Percentiles rank a stretch among this genome's conserved stretches.
Evolutionary conservation across 2,113 vertebrate genomes (phyloP).

Genomic region (Sturnus vulgaris): DNA sequence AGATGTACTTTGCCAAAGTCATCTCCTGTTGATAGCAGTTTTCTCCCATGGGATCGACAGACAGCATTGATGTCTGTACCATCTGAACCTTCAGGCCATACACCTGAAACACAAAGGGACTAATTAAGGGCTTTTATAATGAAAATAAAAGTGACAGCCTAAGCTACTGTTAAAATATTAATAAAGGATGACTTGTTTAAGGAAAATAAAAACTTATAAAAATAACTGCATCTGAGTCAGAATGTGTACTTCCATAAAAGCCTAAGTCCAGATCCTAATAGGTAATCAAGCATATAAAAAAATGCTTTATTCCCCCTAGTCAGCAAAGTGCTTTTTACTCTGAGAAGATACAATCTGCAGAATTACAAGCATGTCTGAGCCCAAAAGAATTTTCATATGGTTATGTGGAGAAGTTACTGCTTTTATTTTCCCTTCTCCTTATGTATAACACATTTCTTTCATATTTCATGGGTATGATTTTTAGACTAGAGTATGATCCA

Average conservation of each 20-base stretch:
- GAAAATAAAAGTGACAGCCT: neutral
- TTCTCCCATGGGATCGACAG: constrained; percentile 83
- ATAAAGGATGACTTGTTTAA: neutral
- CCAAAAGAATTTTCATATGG: neutral
- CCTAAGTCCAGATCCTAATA: neutral
- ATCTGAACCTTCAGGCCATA: constrained; percentile 97
- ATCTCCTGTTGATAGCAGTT: constrained; percentile 88
- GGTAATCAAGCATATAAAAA: neutral
- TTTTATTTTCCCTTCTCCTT: neutral
- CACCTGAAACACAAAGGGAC: constrained; percentile 72
- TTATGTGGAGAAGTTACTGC: neutral
- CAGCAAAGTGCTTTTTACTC: neutral
- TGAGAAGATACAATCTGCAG: neutral
- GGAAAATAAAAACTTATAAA: neutral
- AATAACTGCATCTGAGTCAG: neutral
- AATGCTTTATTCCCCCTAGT: neutral
- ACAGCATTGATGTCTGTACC: constrained; percentile 95
- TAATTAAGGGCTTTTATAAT: neutral
- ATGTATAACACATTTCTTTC: neutral
- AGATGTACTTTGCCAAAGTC: constrained; percentile 98
- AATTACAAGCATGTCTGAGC: neutral
- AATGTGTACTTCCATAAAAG: neutral
- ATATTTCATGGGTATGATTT: neutral
- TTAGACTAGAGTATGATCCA: neutral
- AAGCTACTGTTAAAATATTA: neutral